Evolutionary conservation across 1,140 invertebrate genomes (phyloP).

Genomic region (Hormaphis cornu): DNA sequence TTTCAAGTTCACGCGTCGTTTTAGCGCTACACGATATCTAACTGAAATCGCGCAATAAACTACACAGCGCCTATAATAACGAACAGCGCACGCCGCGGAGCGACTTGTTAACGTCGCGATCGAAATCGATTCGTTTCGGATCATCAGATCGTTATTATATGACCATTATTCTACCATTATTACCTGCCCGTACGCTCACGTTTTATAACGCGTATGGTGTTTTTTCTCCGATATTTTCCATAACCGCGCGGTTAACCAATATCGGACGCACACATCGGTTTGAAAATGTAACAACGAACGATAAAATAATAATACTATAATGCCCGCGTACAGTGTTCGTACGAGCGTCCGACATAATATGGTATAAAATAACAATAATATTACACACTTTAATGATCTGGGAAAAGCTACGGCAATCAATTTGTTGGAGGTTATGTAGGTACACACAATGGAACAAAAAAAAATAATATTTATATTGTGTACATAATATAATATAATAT

Average conservation of each 20-base stretch:
- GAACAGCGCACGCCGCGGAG: neutral
- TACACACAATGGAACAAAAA: neutral
- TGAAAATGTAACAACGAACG: no score
- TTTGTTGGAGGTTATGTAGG: neutral
- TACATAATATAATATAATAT: no score
- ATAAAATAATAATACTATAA: neutral
- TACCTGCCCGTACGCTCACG: no score
- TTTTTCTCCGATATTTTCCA: neutral
- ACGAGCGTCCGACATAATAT: neutral
- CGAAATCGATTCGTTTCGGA: constrained; percentile 24
- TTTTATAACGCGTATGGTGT: neutral
- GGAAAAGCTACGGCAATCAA: constrained; percentile 31
- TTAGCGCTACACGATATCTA: no score
- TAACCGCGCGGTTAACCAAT: neutral
- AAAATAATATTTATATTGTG: neutral
- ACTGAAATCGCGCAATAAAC: constrained; percentile 1
- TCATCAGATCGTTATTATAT: constrained; percentile 24
- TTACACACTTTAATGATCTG: constrained; percentile 20
- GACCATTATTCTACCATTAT: neutral
- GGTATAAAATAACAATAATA: no score
- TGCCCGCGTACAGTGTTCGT: neutral
- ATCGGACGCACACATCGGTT: neutral
- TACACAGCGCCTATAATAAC: neutral
- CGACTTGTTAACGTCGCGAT: neutral
- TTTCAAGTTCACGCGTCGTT: no score